A percentile compares a stretch with the other conserved stretches of the same genome.
Evolutionary conservation across 2,113 vertebrate species (phyloP).

Genomic region (Axis porcinus): DNA sequence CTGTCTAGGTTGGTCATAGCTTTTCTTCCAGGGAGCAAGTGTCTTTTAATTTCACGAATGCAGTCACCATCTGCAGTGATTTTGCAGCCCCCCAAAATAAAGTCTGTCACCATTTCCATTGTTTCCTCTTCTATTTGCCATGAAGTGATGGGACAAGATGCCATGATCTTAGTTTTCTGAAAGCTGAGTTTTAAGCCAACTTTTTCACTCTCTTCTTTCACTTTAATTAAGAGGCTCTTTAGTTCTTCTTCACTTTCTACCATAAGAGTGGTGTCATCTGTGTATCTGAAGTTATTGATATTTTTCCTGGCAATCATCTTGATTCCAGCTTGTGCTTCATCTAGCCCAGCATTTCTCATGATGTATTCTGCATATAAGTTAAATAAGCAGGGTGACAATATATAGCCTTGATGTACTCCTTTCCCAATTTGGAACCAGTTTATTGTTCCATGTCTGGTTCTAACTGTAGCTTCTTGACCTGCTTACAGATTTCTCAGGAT

Average conservation of each 20-base stretch:
- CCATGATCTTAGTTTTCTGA: background rate
- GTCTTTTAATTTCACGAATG: background rate
- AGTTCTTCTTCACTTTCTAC: background rate
- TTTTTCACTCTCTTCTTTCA: background rate
- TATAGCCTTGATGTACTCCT: background rate
- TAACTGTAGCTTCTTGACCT: background rate
- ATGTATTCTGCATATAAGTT: background rate
- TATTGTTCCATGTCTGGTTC: background rate
- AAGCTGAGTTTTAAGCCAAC: background rate
- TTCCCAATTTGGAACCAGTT: background rate
- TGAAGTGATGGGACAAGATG: background rate
- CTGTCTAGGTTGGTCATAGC: background rate
- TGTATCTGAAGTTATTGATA: background rate
- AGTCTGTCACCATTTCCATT: background rate
- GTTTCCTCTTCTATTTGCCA: background rate
- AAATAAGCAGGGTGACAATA: background rate
- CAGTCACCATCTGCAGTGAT: background rate
- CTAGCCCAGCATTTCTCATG: background rate
- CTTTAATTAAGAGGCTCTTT: background rate
- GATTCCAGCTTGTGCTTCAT: background rate
- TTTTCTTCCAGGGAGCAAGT: background rate
- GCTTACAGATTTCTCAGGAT: background rate
- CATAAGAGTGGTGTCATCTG: background rate
- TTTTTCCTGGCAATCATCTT: background rate
- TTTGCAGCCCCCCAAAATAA: background rate